Conservation (phyloP, 2,888 invertebrate species). For the Chrysolina oricalcia region DNA sequence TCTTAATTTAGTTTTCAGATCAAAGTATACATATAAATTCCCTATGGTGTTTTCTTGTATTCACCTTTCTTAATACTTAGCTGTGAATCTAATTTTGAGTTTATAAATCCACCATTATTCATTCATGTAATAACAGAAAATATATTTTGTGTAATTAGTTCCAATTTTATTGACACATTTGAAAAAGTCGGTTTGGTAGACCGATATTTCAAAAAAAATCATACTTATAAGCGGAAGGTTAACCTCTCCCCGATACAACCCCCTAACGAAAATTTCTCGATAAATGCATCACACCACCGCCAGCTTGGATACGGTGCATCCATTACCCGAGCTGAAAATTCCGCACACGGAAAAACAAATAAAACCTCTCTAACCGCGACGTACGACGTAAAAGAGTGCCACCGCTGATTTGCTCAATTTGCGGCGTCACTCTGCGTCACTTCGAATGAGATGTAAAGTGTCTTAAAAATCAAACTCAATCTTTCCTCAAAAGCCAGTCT, state of each 20-base stretch:
- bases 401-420: constrained; percentile 71
- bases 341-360: constrained; percentile 13
- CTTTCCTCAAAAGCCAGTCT: constrained; percentile 63
- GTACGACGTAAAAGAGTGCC: constrained; percentile 52
- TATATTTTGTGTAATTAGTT: no score
- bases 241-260: background rate
- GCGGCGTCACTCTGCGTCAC: constrained; percentile 70
- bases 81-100: no score
- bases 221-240: no score
- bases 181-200: no score
- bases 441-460: constrained; percentile 70
- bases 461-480: constrained; percentile 72
- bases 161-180: no score
- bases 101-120: no score
- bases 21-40: no score
- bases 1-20: no score
- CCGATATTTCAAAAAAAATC: no score
- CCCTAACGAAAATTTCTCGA: background rate
- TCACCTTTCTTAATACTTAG: no score
- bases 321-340: background rate
- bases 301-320: background rate
- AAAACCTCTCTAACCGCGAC: constrained; percentile 3
- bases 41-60: no score
- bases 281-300: background rate
- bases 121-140: no score